A percentile compares a stretch with the other conserved stretches of the same genome.
These are phyloP conservation scores for Orthonychiurus folsomi DNA, from an alignment of 2,888 invertebrate genomes.

Conservation along the genomic window DNA sequence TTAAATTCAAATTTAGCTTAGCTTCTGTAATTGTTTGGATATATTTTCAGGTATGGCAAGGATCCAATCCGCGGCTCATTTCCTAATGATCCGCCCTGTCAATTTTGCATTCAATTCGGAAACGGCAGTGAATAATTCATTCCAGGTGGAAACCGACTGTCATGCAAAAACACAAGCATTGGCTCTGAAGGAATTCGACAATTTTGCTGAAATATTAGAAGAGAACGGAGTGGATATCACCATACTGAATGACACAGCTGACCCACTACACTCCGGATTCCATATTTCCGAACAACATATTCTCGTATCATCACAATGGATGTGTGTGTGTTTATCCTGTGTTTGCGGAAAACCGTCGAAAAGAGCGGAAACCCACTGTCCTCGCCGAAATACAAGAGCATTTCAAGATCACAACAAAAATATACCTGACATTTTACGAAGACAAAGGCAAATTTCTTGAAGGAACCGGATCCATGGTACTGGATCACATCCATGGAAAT, in stretches of 20 bases:
- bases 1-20: too few relatives aligned
- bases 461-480: slow-evolving; percentile 35
- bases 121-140: slow-evolving; percentile 33
- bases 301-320: slow-evolving; percentile 23
- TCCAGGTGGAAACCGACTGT: slow-evolving; percentile 20
- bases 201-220: slow-evolving; percentile 19
- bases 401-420: slow-evolving; percentile 13
- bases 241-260: slow-evolving; percentile 22
- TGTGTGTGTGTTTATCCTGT: slow-evolving; percentile 32
- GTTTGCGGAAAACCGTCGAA: slow-evolving; percentile 24
- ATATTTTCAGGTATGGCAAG: too few relatives aligned
- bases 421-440: slow-evolving; percentile 29
- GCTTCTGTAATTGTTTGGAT: too few relatives aligned
- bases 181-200: slow-evolving; percentile 30
- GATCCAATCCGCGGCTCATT: neutral
- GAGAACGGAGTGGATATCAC: slow-evolving; percentile 21
- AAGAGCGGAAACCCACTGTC: slow-evolving; percentile 21
- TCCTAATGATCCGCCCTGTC: slow-evolving; percentile 33
- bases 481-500: slow-evolving; percentile 26
- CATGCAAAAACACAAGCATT: slow-evolving; percentile 18
- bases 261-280: slow-evolving; percentile 29
- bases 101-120: slow-evolving; percentile 30
- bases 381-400: slow-evolving; percentile 11
- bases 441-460: slow-evolving; percentile 25
- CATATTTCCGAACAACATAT: slow-evolving; percentile 37